Percentiles rank a stretch among this genome's conserved stretches.
Conservation (phyloP, 2,888 invertebrate species). For the Cheilosia grossa region DNA sequence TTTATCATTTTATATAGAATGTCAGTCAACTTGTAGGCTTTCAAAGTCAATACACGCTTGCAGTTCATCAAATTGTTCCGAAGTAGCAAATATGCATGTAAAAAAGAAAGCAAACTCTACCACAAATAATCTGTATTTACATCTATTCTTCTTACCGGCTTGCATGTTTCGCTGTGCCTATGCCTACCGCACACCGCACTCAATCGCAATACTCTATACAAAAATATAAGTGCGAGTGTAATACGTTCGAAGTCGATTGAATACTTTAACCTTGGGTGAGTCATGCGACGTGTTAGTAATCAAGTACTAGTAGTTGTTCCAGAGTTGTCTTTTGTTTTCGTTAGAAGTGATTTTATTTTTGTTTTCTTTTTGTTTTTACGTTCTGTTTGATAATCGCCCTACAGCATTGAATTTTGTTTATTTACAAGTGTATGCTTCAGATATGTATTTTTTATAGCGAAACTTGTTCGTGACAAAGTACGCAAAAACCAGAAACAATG, state of each 20-base stretch:
- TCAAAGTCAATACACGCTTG: background rate
- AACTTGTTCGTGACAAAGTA: slow-evolving; percentile 42
- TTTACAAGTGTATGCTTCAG: slow-evolving; percentile 27
- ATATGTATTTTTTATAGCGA: slow-evolving; percentile 2
- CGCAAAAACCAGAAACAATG: slow-evolving; percentile 49
- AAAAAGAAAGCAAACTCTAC: too few species aligned
- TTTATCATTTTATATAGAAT: too few species aligned
- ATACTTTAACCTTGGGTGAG: slow-evolving; percentile 69
- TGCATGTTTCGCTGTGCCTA: background rate
- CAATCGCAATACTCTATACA: slow-evolving; percentile 12
- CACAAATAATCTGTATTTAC: background rate
- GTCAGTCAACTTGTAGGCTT: background rate
- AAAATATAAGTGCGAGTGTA: background rate
- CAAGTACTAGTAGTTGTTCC: slow-evolving; percentile 36
- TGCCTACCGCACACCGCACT: slow-evolving; percentile 6
- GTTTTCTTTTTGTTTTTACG: slow-evolving; percentile 20
- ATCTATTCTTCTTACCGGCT: background rate
- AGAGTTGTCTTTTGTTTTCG: slow-evolving; percentile 56
- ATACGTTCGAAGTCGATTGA: slow-evolving; percentile 47
- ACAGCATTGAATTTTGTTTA: slow-evolving; percentile 30
- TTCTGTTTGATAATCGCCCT: slow-evolving; percentile 28
- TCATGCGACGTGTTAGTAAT: slow-evolving; percentile 58
- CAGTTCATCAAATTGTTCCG: background rate
- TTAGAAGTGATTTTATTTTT: slow-evolving; percentile 48
- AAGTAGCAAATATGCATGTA: background rate